These are phyloP conservation scores for Platichthys stellatus DNA, from an alignment of 2,113 vertebrate genomes.

Conservation along the genomic window DNA sequence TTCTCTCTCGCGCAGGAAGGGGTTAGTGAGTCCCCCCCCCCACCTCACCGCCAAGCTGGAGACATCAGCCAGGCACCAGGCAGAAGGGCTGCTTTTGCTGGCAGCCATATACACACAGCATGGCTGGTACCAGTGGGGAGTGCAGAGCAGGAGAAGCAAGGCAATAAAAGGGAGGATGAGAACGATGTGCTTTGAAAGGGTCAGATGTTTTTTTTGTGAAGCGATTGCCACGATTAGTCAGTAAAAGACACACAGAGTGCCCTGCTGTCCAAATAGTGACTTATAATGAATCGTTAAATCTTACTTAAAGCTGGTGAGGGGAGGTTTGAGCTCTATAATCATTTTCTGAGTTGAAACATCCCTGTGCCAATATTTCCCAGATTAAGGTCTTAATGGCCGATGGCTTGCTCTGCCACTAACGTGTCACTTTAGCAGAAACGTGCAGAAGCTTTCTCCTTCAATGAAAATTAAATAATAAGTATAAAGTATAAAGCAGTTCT, in stretches of 20 bases:
- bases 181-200: slow-evolving; percentile 6
- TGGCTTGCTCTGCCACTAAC: neutral
- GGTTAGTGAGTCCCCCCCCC: no score
- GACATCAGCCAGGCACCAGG: slow-evolving; percentile 35
- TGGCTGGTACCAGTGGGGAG: slow-evolving; percentile 45
- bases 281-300: neutral
- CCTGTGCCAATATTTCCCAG: slow-evolving; percentile 19
- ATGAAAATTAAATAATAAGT: neutral
- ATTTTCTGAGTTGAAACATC: slow-evolving; percentile 2
- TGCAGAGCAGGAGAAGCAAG: neutral
- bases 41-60: slow-evolving; percentile 22
- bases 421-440: neutral
- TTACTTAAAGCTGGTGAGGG: no score
- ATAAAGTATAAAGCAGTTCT: neutral
- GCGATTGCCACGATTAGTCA: slow-evolving; percentile 12
- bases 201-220: slow-evolving; percentile 26
- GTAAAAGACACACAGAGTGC: slow-evolving; percentile 16
- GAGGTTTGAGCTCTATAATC: neutral
- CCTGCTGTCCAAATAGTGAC: neutral
- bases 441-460: slow-evolving; percentile 20
- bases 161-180: slow-evolving; percentile 36
- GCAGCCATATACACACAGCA: slow-evolving; percentile 50
- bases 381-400: slow-evolving; percentile 25
- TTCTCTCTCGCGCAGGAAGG: no score
- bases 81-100: slow-evolving; percentile 48